Evolutionary conservation across 2,888 invertebrate species (phyloP), one percentile per base, ranked within the genome.

Genomic region (Rugalucina vietnamica): DNA sequence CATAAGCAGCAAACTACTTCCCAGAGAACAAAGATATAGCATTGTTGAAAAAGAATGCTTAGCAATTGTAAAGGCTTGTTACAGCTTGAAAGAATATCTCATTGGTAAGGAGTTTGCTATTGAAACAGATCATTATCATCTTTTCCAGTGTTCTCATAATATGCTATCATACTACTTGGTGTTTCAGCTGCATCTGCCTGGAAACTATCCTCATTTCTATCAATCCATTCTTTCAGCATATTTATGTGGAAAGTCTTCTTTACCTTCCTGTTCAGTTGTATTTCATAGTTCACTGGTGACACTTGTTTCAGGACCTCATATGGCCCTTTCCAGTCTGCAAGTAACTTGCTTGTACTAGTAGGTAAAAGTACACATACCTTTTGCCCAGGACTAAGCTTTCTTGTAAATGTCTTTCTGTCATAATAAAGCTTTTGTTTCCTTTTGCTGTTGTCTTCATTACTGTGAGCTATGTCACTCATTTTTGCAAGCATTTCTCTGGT

Each of bases 61-160:
- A 18, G 69, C 69, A 0, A 57, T 71, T 80, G 29, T 79, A 75
- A 70, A 34, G 32, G 14, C 69, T 32, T 34, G 32, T 18, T 29
- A 69, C 27, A 39, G 8, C 18, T 39, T 76, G 2, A 27, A 54
- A 34, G 14, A 49, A 5, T 82, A 79, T 65, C 37, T 85, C 18
- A 34, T 71, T 2, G 81, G 79, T 49, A 69, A 32, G 24, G 76
- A 73, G 60, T 81, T 85, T 71, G 32, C 54, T 37, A 39, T 81
- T 36, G 81, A 81, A 54, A 70, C 81, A 21, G 81, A 81, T 37
- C 76, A 81, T 57, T 43, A 32, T n/a, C 81, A 75, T 1, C 39
- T 75, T n/a, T n/a, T n/a, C n/a, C n/a, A n/a, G n/a, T n/a, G n/a
- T n/a, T n/a, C n/a, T n/a, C n/a, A n/a, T n/a, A n/a, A n/a, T n/a